Conservation (phyloP, 37 sponge, comb jelly and placozoan species). For the Eunapius fragilis region DNA sequence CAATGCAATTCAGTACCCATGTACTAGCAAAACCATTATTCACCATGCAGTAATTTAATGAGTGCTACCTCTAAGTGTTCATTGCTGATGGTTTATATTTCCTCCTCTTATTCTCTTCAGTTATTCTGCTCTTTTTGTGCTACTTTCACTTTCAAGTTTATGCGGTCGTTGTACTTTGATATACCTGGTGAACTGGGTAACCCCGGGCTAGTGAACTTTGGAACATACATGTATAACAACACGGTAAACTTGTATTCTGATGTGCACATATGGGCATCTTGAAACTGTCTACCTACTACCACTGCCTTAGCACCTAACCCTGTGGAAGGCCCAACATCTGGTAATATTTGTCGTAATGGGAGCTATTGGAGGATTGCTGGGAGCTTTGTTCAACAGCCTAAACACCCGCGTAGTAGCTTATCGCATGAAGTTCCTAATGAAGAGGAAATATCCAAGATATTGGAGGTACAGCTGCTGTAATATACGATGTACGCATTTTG, state of each 20-base stretch:
- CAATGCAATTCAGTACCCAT: too few species aligned
- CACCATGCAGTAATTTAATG: too few species aligned
- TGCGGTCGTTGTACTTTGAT: conserved; percentile 26
- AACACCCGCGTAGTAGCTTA: conserved; percentile 82
- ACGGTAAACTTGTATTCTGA: neutral
- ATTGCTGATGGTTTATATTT: neutral
- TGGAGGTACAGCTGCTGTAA: conserved; percentile 54
- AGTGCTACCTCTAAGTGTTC: too few species aligned
- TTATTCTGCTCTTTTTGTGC: conserved; percentile 92
- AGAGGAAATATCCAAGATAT: neutral
- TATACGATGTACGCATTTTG: too few species aligned
- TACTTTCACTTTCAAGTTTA: conserved; percentile 81
- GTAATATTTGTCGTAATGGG: conserved; percentile 88
- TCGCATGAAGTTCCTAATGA: conserved; percentile 75
- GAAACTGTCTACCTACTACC: neutral
- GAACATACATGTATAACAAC: conserved; percentile 70
- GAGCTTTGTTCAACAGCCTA: conserved; percentile 91
- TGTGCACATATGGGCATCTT: too few species aligned
- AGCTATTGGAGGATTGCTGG: conserved; percentile 88
- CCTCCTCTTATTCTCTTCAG: conserved; percentile 24
- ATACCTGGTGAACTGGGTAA: conserved; percentile 49
- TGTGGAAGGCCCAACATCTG: conserved; percentile 81
- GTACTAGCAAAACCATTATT: too few species aligned
- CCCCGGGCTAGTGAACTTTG: conserved; percentile 89
- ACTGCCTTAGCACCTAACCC: neutral